These are phyloP conservation scores for Chlorocebus sabaeus DNA, from an alignment of 2,113 vertebrate genomes.

Conservation along the genomic window DNA sequence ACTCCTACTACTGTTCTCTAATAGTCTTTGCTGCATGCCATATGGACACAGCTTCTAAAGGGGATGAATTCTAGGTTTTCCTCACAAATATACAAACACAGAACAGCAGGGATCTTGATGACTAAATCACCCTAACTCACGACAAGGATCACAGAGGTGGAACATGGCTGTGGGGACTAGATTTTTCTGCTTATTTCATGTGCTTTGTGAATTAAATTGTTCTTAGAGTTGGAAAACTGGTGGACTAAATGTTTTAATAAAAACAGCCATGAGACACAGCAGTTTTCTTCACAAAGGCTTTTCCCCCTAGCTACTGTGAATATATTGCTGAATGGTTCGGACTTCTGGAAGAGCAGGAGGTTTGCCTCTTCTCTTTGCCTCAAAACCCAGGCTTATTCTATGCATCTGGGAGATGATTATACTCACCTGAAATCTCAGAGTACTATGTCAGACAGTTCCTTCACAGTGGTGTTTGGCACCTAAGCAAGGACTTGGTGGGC, in stretches of 20 bases:
- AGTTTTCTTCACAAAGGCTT: slow-evolving; percentile 29
- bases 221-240: slow-evolving; percentile 18
- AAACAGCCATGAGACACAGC: neutral
- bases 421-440: slow-evolving; percentile 26
- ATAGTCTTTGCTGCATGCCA: neutral
- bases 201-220: slow-evolving; percentile 25
- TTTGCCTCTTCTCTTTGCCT: slow-evolving; percentile 4
- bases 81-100: slow-evolving; percentile 30
- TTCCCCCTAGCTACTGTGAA: neutral
- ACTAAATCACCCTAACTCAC: neutral
- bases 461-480: neutral
- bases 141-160: neutral
- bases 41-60: neutral
- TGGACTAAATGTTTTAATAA: slow-evolving; percentile 45
- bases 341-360: neutral
- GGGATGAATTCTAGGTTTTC: slow-evolving; percentile 37
- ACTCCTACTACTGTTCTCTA: neutral
- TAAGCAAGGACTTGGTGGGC: neutral
- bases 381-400: neutral
- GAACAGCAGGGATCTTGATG: neutral
- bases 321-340: neutral
- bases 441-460: neutral
- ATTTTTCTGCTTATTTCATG: slow-evolving; percentile 13
- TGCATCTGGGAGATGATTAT: neutral
- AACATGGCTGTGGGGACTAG: neutral